Evolutionary conservation across 2,888 invertebrate genomes (phyloP).

Genomic region (Hyposoter dolosus): DNA sequence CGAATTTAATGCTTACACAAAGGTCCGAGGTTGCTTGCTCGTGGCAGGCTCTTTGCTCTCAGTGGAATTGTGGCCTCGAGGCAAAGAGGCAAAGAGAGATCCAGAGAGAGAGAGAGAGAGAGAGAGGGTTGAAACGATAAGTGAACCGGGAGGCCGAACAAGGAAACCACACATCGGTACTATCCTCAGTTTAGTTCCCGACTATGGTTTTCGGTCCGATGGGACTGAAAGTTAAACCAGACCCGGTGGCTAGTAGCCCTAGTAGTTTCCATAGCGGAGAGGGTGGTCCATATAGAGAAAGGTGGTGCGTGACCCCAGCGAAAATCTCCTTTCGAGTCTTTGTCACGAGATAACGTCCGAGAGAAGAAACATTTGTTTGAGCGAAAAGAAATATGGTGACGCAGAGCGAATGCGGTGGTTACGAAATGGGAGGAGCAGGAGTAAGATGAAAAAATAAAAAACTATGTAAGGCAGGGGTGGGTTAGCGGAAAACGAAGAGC

Average conservation of each 20-base stretch:
- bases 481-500: constrained; percentile 45
- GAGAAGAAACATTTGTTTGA: constrained; percentile 34
- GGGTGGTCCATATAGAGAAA: background rate
- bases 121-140: constrained; percentile 17
- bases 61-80: constrained; percentile 72
- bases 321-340: constrained; percentile 47
- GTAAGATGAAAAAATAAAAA: constrained; percentile 25
- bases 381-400: constrained; percentile 8
- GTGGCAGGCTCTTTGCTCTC: constrained; percentile 67
- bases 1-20: constrained; percentile 75
- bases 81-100: constrained; percentile 22
- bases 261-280: background rate
- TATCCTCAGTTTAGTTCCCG: constrained; percentile 48
- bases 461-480: background rate
- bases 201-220: constrained; percentile 50
- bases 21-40: constrained; percentile 69
- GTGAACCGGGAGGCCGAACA: constrained; percentile 36
- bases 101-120: constrained; percentile 2
- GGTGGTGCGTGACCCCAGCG: constrained; percentile 52
- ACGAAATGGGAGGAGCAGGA: constrained; percentile 8
- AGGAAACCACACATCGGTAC: constrained; percentile 48
- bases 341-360: constrained; percentile 50
- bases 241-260: constrained; percentile 16
- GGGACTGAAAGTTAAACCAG: constrained; percentile 59
- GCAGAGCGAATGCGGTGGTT: constrained; percentile 16